Percentiles rank a stretch among this genome's conserved stretches.
Evolutionary conservation across 2,888 invertebrate species (phyloP).

Genomic region (Chrysina gloriosa): DNA sequence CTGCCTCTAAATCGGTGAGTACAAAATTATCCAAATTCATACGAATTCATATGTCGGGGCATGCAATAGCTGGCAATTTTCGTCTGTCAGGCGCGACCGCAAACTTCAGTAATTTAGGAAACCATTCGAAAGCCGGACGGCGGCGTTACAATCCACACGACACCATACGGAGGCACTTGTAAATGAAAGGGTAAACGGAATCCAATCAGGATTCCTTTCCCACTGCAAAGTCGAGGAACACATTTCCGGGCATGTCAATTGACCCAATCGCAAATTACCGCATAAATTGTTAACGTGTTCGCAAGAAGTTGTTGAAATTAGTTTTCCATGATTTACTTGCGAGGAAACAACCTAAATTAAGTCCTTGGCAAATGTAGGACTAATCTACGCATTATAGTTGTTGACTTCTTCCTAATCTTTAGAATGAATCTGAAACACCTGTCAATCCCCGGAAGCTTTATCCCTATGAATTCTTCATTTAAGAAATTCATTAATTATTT

Average conservation of each 20-base stretch:
- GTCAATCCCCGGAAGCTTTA: too few relatives aligned
- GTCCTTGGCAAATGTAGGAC: too few relatives aligned
- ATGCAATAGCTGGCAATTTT: slow-evolving; percentile 31
- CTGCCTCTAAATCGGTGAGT: slow-evolving; percentile 10
- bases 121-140: slow-evolving; percentile 9
- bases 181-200: slow-evolving; percentile 16
- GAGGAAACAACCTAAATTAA: too few relatives aligned
- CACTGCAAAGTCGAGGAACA: slow-evolving; percentile 23
- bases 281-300: neutral
- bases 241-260: slow-evolving; percentile 5
- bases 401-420: too few relatives aligned
- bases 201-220: slow-evolving; percentile 27
- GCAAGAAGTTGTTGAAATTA: too few relatives aligned
- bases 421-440: too few relatives aligned
- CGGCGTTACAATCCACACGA: slow-evolving; percentile 4
- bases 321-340: too few relatives aligned
- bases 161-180: slow-evolving; percentile 17
- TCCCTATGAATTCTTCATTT: too few relatives aligned
- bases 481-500: too few relatives aligned
- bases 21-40: neutral
- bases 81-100: slow-evolving; percentile 22
- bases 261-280: slow-evolving; percentile 19
- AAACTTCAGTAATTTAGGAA: slow-evolving; percentile 30
- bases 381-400: too few relatives aligned
- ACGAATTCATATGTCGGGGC: slow-evolving; percentile 10